A percentile compares a stretch with the other conserved stretches of the same genome.
Conservation (phyloP, 2,888 invertebrate species). For the Epinotia bilunana region DNA sequence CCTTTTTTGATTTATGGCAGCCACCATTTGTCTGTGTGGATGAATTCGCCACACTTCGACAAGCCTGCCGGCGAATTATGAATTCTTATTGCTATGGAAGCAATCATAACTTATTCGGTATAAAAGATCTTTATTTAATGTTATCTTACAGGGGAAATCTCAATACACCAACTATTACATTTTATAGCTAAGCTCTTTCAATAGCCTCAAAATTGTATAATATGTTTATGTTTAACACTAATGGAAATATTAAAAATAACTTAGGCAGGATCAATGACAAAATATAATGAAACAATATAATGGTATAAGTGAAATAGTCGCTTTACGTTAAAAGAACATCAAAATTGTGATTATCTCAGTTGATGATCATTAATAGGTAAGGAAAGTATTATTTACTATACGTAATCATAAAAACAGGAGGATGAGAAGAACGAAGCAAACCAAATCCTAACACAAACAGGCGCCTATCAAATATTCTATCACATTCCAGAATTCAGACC, state of each 20-base stretch:
- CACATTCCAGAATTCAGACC: conserved; percentile 53
- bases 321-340: too few relatives aligned
- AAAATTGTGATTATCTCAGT: too few relatives aligned
- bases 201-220: too few relatives aligned
- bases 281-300: too few relatives aligned
- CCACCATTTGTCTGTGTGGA: conserved; percentile 60
- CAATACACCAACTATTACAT: too few relatives aligned
- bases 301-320: too few relatives aligned
- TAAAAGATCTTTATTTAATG: too few relatives aligned
- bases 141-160: too few relatives aligned
- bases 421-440: conserved; percentile 17
- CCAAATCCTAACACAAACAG: conserved; percentile 34
- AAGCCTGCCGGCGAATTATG: conserved; percentile 8
- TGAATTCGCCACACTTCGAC: conserved; percentile 61
- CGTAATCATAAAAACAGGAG: not conserved
- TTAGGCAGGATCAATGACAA: too few relatives aligned
- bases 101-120: not conserved
- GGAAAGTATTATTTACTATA: not conserved
- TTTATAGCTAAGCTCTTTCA: too few relatives aligned
- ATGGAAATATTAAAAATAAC: too few relatives aligned
- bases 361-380: not conserved
- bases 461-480: conserved; percentile 47
- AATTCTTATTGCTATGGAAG: conserved; percentile 22
- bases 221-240: too few relatives aligned
- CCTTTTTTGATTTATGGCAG: conserved; percentile 64